phyloP scores from a whole-genome alignment of 1,140 invertebrate genomes.

The Drosophila punjabiensis region DNA sequence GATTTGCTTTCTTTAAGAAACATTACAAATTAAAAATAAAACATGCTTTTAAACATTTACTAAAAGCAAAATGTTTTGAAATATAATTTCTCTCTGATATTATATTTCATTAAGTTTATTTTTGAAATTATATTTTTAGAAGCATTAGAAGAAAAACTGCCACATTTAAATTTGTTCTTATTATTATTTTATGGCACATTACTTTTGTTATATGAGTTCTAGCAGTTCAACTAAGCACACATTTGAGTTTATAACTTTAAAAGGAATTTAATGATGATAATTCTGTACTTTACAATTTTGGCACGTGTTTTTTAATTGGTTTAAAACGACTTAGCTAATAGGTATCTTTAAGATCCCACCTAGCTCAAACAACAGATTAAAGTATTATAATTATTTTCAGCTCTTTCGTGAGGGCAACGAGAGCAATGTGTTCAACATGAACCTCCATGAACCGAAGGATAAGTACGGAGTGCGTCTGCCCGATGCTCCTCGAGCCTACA shows the following conservation, averaged over 20 bases:
- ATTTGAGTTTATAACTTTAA: not conserved
- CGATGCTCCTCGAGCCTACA: slow-evolving; percentile 67
- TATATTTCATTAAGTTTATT: not conserved
- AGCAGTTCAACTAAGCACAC: not conserved
- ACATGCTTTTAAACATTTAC: no score
- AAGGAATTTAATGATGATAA: not conserved
- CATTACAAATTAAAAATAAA: not conserved
- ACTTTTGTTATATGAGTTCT: not conserved
- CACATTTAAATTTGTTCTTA: not conserved
- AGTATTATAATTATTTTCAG: slow-evolving; percentile 65
- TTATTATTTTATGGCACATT: not conserved
- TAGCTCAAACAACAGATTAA: no score
- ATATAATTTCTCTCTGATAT: not conserved
- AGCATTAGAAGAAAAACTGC: not conserved
- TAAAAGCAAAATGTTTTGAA: not conserved
- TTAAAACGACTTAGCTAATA: not conserved
- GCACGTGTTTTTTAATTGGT: not conserved
- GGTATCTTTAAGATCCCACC: no score
- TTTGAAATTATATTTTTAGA: not conserved
- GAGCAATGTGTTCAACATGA: slow-evolving; percentile 86
- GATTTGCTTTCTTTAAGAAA: not conserved
- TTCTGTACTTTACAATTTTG: not conserved
- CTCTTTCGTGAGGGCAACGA: slow-evolving; percentile 87
- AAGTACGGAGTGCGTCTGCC: slow-evolving; percentile 42
- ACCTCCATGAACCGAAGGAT: slow-evolving; percentile 69